Evolutionary conservation across 2,888 invertebrate species (phyloP), one percentile per base, ranked within the genome.

Genomic region (Caenorhabditis imperialis): DNA sequence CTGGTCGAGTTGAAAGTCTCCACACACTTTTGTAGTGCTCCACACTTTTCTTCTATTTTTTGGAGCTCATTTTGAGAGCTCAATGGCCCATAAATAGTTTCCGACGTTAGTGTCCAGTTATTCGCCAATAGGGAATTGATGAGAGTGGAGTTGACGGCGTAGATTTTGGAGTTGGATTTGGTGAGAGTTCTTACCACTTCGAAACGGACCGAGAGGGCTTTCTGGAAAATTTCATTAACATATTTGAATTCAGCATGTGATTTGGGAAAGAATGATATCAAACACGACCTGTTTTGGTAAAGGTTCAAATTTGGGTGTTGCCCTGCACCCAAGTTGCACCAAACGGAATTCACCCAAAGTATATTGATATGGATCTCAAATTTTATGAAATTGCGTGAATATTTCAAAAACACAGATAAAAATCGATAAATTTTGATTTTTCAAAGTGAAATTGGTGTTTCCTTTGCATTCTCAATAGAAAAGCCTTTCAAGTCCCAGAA

Each of bases 171-270:
- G 6, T 18, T 44, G 18, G 23, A 23, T 37, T 62, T 62, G 25
- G 35, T 45, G n/a, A 62, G 45, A 3, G 16, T 23, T 2, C 18
- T 51, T 0, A 53, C 53, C 23, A 53, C 23, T n/a, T 62, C 35
- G 27, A 62, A 62, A 18, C 33, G 42, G 23, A 53, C 53, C 6
- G 62, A 62, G 10, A 62, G 42, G 18, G 62, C 10, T 25, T 62
- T 62, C 62, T 62, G 53, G 18, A 58, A 47, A 22, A 20, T 20
- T 42, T 12, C 7, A 22, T 42, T 20, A 42, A 3, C 2, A 5
- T 12, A 8, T 33, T 33, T 33, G n/a, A n/a, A n/a, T n/a, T n/a
- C n/a, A n/a, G n/a, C n/a, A n/a, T n/a, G n/a, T n/a, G n/a, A n/a
- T n/a, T n/a, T n/a, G n/a, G n/a, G n/a, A n/a, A n/a, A n/a, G n/a